A percentile compares a stretch with the other conserved stretches of the same genome.
These are phyloP conservation scores for Lutjanus campechanus DNA, from an alignment of 2,797 vertebrate species.

Conservation along the genomic window DNA sequence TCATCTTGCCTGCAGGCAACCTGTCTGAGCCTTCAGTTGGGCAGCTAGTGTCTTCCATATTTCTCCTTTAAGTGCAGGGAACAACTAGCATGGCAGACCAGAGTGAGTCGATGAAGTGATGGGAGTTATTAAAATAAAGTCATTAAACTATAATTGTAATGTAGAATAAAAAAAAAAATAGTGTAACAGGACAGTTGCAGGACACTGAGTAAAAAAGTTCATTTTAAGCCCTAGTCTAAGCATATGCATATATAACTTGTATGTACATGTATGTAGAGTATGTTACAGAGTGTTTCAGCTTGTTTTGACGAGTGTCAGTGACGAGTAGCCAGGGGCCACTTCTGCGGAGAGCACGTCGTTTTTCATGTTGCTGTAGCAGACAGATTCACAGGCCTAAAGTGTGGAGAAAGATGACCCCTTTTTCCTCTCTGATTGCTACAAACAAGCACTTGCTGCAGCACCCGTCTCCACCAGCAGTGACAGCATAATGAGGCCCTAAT, in stretches of 20 bases:
- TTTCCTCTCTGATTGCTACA: slow-evolving; percentile 55
- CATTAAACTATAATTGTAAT: too few species aligned
- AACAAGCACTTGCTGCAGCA: slow-evolving; percentile 56
- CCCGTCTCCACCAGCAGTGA: slow-evolving; percentile 45
- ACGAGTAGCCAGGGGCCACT: slow-evolving; percentile 35
- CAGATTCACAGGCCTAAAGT: slow-evolving; percentile 37
- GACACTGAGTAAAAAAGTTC: too few species aligned
- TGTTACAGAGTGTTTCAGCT: slow-evolving; percentile 47
- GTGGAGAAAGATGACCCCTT: slow-evolving; percentile 54
- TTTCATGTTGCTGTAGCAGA: slow-evolving; percentile 45
- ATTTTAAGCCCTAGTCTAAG: slow-evolving; percentile 16
- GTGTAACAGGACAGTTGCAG: too few species aligned
- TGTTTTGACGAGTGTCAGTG: slow-evolving; percentile 46
- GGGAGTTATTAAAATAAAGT: too few species aligned
- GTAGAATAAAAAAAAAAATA: too few species aligned
- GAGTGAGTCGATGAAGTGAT: too few species aligned
- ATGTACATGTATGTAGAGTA: slow-evolving; percentile 55
- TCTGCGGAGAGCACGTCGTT: slow-evolving; percentile 37
- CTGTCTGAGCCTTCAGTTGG: too few species aligned
- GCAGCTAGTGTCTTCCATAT: too few species aligned
- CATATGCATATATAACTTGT: slow-evolving; percentile 55
- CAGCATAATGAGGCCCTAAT: slow-evolving; percentile 65
- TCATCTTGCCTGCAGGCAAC: too few species aligned
- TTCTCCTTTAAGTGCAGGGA: too few species aligned
- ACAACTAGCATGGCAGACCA: too few species aligned